These are phyloP conservation scores for Egretta garzetta DNA, from an alignment of 2,113 vertebrate genomes.

Conservation along the genomic window DNA sequence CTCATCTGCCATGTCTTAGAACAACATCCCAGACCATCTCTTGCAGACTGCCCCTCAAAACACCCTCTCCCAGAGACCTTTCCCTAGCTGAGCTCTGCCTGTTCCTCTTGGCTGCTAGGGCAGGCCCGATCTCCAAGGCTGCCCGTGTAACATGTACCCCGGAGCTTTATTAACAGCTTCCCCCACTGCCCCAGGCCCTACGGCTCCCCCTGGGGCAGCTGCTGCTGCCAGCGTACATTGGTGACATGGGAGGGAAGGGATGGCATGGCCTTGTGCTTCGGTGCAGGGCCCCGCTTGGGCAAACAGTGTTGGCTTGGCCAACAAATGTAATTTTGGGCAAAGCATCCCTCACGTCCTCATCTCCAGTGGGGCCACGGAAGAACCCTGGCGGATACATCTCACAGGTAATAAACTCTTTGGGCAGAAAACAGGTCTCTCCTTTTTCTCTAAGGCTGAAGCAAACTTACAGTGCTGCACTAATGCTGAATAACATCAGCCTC, in stretches of 20 bases:
- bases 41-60: neutral
- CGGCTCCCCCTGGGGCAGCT: neutral
- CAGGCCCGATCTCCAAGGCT: neutral
- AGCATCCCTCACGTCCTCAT: neutral
- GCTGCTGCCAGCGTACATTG: neutral
- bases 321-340: neutral
- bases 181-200: neutral
- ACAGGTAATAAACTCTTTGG: neutral
- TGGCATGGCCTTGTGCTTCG: neutral
- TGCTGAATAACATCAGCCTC: neutral
- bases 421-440: neutral
- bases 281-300: neutral
- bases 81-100: neutral
- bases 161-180: neutral
- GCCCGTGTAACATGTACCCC: neutral
- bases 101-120: neutral
- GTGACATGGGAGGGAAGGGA: neutral
- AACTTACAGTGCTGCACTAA: neutral
- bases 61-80: neutral
- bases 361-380: neutral
- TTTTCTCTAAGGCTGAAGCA: neutral
- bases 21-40: neutral
- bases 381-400: neutral
- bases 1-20: neutral
- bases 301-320: neutral